Conservation (phyloP, 2,113 vertebrate species). For the Barnardius zonarius region DNA sequence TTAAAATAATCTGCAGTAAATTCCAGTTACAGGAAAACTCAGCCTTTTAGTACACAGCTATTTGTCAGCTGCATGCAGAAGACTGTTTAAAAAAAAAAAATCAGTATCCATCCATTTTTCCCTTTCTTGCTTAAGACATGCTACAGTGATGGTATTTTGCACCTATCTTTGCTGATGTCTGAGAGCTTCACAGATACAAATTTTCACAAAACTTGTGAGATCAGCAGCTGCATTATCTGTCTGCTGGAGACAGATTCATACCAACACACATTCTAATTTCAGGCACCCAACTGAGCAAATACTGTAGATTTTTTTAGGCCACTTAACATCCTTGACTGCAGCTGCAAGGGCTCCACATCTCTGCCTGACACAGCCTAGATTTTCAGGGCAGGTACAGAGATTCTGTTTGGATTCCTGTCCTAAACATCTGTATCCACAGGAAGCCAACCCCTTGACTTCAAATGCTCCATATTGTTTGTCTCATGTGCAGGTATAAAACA, state of each 20-base stretch:
- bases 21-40: not conserved
- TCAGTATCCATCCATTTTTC: not conserved
- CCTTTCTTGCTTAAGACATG: not conserved
- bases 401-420: not conserved
- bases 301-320: not conserved
- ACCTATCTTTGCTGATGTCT: not conserved
- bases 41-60: not conserved
- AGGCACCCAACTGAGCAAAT: not conserved
- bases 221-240: not conserved
- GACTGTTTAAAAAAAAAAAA: not conserved
- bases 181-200: not conserved
- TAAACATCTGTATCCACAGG: not conserved
- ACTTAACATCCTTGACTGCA: not conserved
- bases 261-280: not conserved
- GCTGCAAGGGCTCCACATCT: not conserved
- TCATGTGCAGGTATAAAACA: not conserved
- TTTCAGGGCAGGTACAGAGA: not conserved
- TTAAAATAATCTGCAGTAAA: not conserved
- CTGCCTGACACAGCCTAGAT: not conserved
- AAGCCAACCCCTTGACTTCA: not conserved
- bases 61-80: not conserved
- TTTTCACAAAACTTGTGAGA: constrained; percentile 38
- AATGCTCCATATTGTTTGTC: not conserved
- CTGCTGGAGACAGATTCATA: not conserved
- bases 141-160: not conserved